Base-by-base conservation (phyloP, 1,140 invertebrate species). In the Drosophila prosaltans region DNA sequence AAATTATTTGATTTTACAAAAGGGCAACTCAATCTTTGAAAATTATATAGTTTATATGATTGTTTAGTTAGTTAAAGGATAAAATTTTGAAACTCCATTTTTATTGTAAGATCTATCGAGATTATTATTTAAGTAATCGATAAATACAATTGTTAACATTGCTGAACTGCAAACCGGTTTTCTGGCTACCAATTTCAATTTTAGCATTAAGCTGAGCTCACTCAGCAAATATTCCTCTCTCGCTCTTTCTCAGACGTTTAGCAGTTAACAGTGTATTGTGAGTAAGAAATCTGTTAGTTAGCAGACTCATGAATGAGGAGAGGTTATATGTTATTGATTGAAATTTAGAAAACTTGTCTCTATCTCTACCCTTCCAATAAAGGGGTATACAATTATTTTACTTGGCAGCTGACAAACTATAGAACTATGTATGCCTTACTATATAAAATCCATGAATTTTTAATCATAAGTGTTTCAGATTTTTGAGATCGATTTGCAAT, bases 261-360 rank as follows among this genome's bases (percentile, higher is more conserved):
- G 24, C 8, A 26, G 21, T 10, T 51, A 26, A 51, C 45, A 51
- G 45, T 26, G 24, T 16, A 16, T 26, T 24, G 3, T 43, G 41
- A 43, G 11, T 43, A 7, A 43, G 41, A n/a, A 5, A 43, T 43
- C 41, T n/a, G 24, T 26, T 9, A 51, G 43, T 45, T 45, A 45
- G 45, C 45, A 51, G 45, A 26, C 45, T 51, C 41, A 43, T 41
- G 10, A 41, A 41, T 41, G 40, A 41, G 40, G 40, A 41, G 40
- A 41, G 11, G 16, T 16, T 16, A 41, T n/a, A 21, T 51, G 45
- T 51, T 51, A 26, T 51, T 26, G 24, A 10, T 51, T 51, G 45
- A 51, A 51, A 10, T 51, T 51, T 26, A 3, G 2, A 43, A 43
- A 43, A n/a, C n/a, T 5, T 43, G 11, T 36, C 4, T 26, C 2